Percentiles rank a stretch among this genome's conserved stretches.
Evolutionary conservation across 2,113 vertebrate genomes (phyloP).

Genomic region (Alethe diademata): DNA sequence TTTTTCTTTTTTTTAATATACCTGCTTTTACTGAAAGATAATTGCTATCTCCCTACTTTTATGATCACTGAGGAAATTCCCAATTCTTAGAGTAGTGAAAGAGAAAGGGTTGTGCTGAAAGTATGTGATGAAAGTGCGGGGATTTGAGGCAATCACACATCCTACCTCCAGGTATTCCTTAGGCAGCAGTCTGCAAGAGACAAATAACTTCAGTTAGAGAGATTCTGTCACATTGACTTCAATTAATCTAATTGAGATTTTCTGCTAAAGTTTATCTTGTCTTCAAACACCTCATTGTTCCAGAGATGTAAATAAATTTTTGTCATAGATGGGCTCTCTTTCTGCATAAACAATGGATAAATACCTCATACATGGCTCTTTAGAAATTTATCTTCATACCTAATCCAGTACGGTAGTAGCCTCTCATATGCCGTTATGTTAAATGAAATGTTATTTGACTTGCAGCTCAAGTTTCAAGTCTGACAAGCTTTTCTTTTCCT

Average conservation of each 20-base stretch:
- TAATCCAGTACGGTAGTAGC: not conserved
- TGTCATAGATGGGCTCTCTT: not conserved
- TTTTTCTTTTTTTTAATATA: not conserved
- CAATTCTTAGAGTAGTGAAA: not conserved
- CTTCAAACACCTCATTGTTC: not conserved
- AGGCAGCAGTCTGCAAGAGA: not conserved
- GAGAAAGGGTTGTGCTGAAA: not conserved
- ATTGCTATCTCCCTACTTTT: not conserved
- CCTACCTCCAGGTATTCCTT: not conserved
- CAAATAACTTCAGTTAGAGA: not conserved
- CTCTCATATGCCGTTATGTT: not conserved
- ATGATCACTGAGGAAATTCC: not conserved
- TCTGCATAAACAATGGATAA: not conserved
- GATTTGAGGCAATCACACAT: not conserved
- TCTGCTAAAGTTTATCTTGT: not conserved
- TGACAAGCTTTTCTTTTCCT: not conserved
- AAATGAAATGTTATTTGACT: not conserved
- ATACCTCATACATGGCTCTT: not conserved
- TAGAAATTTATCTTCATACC: not conserved
- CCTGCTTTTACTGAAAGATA: not conserved
- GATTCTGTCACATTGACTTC: not conserved
- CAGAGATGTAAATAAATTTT: not conserved
- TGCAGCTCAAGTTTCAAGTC: not conserved
- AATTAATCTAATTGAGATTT: not conserved
- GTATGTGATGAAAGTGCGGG: not conserved